These are phyloP conservation scores for Mugil cephalus DNA, from an alignment of 2,113 vertebrate genomes.

Conservation along the genomic window DNA sequence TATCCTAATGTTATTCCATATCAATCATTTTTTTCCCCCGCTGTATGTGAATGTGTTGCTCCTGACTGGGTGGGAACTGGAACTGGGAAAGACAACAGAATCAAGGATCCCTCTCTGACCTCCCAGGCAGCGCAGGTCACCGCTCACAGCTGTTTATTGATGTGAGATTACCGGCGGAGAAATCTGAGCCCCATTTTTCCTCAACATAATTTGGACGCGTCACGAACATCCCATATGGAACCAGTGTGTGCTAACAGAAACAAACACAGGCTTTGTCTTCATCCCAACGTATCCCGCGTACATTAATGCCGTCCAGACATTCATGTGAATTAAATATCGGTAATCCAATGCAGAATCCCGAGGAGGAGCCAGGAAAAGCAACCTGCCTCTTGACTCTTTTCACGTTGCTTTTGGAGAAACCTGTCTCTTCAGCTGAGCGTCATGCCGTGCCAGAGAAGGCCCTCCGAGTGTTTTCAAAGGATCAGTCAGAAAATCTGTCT, in stretches of 20 bases:
- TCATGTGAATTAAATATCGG: constrained; percentile 23
- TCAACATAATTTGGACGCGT: constrained; percentile 55
- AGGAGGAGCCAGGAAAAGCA: constrained; percentile 3
- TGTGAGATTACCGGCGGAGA: constrained; percentile 55
- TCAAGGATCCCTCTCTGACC: constrained; percentile 32
- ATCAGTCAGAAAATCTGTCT: constrained; percentile 50
- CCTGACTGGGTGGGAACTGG: constrained; percentile 51
- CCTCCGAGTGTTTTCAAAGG: constrained; percentile 52
- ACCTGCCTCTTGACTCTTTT: constrained; percentile 39
- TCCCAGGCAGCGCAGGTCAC: constrained; percentile 48
- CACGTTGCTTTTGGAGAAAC: constrained; percentile 34
- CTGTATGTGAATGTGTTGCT: not conserved
- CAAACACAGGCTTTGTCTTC: constrained; percentile 45
- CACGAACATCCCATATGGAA: constrained; percentile 63
- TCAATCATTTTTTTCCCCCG: too few species aligned
- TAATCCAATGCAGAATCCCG: not conserved
- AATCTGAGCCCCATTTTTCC: constrained; percentile 57
- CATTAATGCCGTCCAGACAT: constrained; percentile 46
- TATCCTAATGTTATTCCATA: not conserved
- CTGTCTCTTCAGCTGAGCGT: not conserved
- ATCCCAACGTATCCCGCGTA: constrained; percentile 22
- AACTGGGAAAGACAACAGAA: constrained; percentile 67
- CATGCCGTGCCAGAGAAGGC: constrained; percentile 16
- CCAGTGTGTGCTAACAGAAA: constrained; percentile 47
- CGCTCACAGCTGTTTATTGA: constrained; percentile 66